These are phyloP conservation scores for Pelusios castaneus DNA, from an alignment of 2,113 vertebrate genomes.

Conservation along the genomic window DNA sequence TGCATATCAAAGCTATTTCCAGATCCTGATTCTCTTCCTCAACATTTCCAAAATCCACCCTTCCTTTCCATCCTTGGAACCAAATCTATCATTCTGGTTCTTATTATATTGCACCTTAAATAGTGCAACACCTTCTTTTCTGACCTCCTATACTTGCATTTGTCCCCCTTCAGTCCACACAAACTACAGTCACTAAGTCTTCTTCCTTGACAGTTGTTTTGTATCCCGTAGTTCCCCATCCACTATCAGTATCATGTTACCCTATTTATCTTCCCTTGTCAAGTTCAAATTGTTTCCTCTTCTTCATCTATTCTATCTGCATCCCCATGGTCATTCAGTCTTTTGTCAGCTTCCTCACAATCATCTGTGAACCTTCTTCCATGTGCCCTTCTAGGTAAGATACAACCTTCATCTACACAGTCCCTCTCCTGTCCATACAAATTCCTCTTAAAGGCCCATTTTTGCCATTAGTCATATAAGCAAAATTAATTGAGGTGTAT, in stretches of 20 bases:
- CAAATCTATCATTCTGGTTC: not conserved
- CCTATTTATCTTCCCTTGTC: not conserved
- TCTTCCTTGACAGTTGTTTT: not conserved
- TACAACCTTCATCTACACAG: not conserved
- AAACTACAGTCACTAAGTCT: not conserved
- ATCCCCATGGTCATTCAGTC: not conserved
- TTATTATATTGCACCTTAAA: not conserved
- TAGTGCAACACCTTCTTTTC: not conserved
- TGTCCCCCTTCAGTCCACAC: not conserved
- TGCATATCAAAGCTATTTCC: not conserved
- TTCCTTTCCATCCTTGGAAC: not conserved
- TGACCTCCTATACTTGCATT: not conserved
- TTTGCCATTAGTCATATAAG: not conserved
- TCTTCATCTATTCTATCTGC: not conserved
- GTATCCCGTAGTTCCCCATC: not conserved
- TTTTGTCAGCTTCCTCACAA: not conserved
- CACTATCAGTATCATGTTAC: too few species aligned
- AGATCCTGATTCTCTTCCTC: not conserved
- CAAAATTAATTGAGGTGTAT: not conserved
- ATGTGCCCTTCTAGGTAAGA: not conserved
- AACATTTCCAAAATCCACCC: not conserved
- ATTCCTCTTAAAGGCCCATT: not conserved
- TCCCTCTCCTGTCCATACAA: not conserved
- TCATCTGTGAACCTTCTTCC: not conserved
- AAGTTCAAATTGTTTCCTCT: not conserved